These are phyloP conservation scores for Leucania comma DNA, from an alignment of 2,888 invertebrate genomes.

Conservation along the genomic window DNA sequence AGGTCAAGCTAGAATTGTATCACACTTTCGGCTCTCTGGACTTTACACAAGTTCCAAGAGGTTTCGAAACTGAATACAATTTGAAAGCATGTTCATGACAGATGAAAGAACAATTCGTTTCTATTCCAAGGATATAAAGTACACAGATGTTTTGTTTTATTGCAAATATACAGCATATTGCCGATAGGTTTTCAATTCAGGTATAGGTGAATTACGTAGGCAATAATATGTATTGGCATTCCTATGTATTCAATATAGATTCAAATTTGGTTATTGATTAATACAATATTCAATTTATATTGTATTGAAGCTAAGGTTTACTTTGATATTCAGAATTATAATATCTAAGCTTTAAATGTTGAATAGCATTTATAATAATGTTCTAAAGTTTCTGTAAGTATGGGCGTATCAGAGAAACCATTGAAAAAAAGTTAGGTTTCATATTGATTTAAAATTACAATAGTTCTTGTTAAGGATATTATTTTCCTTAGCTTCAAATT, in stretches of 20 bases:
- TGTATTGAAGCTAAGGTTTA: slow-evolving; percentile 1
- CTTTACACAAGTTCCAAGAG: slow-evolving; percentile 32
- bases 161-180: background rate
- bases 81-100: slow-evolving; percentile 39
- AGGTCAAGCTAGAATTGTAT: slow-evolving; percentile 39
- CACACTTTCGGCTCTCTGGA: slow-evolving; percentile 14
- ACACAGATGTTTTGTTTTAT: slow-evolving; percentile 2
- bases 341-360: background rate
- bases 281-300: slow-evolving; percentile 30
- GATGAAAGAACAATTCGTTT: slow-evolving; percentile 43
- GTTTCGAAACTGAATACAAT: slow-evolving; percentile 48
- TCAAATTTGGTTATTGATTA: slow-evolving; percentile 24
- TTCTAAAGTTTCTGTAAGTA: background rate
- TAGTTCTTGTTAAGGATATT: too few relatives aligned
- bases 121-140: slow-evolving; percentile 17
- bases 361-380: background rate
- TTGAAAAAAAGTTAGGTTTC: background rate
- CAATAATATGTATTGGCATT: slow-evolving; percentile 23
- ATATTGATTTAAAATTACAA: too few relatives aligned
- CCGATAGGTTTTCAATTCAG: slow-evolving; percentile 15
- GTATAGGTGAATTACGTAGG: slow-evolving; percentile 11
- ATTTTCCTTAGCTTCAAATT: background rate
- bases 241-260: slow-evolving; percentile 27
- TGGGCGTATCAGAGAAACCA: background rate
- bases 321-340: background rate